Conservation (phyloP, 2,113 vertebrate genomes). For the Trogon surrucura region DNA sequence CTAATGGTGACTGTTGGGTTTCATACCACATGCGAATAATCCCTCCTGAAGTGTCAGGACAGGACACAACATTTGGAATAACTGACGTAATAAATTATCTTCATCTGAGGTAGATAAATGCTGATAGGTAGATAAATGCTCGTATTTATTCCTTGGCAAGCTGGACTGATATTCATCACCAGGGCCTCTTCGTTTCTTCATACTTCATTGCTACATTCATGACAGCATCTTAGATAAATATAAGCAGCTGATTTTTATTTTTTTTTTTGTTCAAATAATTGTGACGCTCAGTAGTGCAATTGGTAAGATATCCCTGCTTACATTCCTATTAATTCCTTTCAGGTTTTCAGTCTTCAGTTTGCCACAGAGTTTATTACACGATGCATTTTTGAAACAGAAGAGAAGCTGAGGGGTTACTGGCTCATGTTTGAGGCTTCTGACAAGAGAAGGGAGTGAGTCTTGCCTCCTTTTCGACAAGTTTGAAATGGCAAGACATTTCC, state of each 20-base stretch:
- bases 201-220: neutral
- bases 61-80: constrained; percentile 9
- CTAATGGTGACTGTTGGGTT: neutral
- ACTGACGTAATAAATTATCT: constrained; percentile 12
- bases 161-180: constrained; percentile 38
- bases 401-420: neutral
- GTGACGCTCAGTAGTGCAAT: neutral
- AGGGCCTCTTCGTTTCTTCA: constrained; percentile 20
- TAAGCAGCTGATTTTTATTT: constrained; percentile 16
- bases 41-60: neutral
- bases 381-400: constrained; percentile 13
- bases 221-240: constrained; percentile 51
- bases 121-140: constrained; percentile 42
- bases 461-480: neutral
- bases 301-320: neutral
- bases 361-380: neutral
- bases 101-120: constrained; percentile 37
- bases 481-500: neutral
- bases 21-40: constrained; percentile 9
- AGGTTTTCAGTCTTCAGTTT: constrained; percentile 1
- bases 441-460: neutral
- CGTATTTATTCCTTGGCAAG: constrained; percentile 32
- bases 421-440: neutral
- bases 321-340: constrained; percentile 42
- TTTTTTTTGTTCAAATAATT: constrained; percentile 6